Evolutionary conservation across 1,140 invertebrate genomes (phyloP).

Genomic region (Nasonia vitripennis): DNA sequence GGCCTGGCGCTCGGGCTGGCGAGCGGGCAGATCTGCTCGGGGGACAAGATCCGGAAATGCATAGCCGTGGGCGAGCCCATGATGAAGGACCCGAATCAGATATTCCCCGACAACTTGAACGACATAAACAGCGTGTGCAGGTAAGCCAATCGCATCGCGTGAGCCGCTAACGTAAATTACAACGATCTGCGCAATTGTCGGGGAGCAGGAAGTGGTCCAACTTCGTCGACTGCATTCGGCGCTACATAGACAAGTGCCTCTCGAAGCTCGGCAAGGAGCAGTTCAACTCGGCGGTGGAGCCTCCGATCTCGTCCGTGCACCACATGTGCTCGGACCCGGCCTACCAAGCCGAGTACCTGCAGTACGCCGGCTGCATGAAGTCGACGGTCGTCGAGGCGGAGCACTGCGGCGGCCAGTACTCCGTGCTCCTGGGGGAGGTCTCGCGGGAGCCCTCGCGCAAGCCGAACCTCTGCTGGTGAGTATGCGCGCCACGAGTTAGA

Average conservation of each 20-base stretch:
- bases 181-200: background rate
- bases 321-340: conserved; percentile 77
- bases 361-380: conserved; percentile 78
- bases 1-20: conserved; percentile 21
- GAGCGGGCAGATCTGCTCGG: conserved; percentile 69
- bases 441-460: conserved; percentile 76
- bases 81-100: conserved; percentile 76
- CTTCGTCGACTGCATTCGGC: conserved; percentile 77
- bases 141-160: conserved; percentile 49
- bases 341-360: conserved; percentile 79
- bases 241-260: conserved; percentile 78
- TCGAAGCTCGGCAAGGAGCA: conserved; percentile 74
- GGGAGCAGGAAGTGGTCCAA: conserved; percentile 74
- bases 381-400: conserved; percentile 76
- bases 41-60: conserved; percentile 76
- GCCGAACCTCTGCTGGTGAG: conserved; percentile 78
- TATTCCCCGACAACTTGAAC: conserved; percentile 78
- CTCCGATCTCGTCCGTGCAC: conserved; percentile 77
- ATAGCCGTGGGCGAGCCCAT: conserved; percentile 77
- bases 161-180: too few species aligned
- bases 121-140: conserved; percentile 79
- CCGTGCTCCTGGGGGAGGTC: conserved; percentile 76
- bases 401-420: conserved; percentile 77
- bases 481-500: too few species aligned
- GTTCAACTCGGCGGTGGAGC: conserved; percentile 78